These are phyloP conservation scores for Xestoiulus laeticollis DNA, from an alignment of 2,888 invertebrate species.

Conservation along the genomic window DNA sequence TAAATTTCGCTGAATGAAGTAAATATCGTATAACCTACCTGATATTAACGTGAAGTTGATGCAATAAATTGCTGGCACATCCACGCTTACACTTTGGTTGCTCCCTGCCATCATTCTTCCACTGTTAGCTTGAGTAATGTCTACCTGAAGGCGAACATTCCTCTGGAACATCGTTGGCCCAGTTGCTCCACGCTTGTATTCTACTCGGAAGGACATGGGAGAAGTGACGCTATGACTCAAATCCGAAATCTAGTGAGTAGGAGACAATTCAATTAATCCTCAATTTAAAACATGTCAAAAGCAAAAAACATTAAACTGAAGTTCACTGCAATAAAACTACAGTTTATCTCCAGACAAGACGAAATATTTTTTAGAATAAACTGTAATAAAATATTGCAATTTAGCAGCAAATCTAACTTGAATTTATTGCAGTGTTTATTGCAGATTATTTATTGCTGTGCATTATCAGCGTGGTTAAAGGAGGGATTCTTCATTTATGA, in stretches of 20 bases:
- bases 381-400: too few species aligned
- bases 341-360: too few species aligned
- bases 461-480: too few species aligned
- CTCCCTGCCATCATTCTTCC: slow-evolving; percentile 41
- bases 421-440: too few species aligned
- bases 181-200: slow-evolving; percentile 89
- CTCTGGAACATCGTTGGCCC: slow-evolving; percentile 96
- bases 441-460: neutral
- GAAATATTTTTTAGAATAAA: too few species aligned
- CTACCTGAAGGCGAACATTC: slow-evolving; percentile 89
- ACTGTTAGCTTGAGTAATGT: slow-evolving; percentile 68
- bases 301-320: too few species aligned
- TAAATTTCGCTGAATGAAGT: neutral
- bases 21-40: slow-evolving; percentile 70
- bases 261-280: neutral
- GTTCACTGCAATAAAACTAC: too few species aligned
- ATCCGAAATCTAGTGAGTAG: slow-evolving; percentile 82
- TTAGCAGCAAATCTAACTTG: too few species aligned
- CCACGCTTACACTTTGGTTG: slow-evolving; percentile 51
- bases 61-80: slow-evolving; percentile 73
- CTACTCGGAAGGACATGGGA: slow-evolving; percentile 97
- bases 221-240: slow-evolving; percentile 97
- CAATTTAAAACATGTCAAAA: slow-evolving; percentile 48
- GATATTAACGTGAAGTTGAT: slow-evolving; percentile 94
- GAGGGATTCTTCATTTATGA: too few species aligned